Conservation (phyloP, 2,113 vertebrate species). For the Rhinolophus ferrumequinum region DNA sequence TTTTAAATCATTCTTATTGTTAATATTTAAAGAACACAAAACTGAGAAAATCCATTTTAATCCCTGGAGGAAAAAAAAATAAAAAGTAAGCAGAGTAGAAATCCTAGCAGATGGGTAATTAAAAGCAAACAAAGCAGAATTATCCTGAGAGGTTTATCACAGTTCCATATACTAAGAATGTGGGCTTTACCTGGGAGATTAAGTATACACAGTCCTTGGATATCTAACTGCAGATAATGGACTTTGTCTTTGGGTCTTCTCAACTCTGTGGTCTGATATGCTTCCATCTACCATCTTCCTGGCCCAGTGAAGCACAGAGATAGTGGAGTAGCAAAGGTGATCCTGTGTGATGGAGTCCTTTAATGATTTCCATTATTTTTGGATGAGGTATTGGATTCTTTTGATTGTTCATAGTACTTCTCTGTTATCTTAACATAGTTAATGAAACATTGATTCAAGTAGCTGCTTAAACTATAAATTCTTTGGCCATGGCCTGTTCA, state of each 20-base stretch:
- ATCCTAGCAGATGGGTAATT: slow-evolving; percentile 71
- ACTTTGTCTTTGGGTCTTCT: neutral
- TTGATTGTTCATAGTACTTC: neutral
- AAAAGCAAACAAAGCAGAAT: slow-evolving; percentile 67
- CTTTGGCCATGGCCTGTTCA: neutral
- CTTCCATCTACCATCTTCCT: neutral
- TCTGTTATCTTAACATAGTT: neutral
- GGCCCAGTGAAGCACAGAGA: neutral
- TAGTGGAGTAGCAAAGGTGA: neutral
- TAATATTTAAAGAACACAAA: slow-evolving; percentile 62
- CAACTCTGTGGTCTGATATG: neutral
- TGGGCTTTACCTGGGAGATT: slow-evolving; percentile 15
- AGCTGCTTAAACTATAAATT: slow-evolving; percentile 3
- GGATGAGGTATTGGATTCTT: neutral
- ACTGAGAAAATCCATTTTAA: slow-evolving; percentile 61
- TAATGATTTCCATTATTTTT: neutral
- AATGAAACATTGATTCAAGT: neutral
- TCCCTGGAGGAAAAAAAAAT: slow-evolving; percentile 16
- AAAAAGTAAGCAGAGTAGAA: slow-evolving; percentile 55
- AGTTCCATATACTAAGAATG: neutral
- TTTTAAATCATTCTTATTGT: slow-evolving; percentile 53
- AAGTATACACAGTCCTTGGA: slow-evolving; percentile 8
- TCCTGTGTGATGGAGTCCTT: neutral
- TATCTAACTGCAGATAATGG: neutral
- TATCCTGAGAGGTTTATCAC: slow-evolving; percentile 1